Evolutionary conservation across 2,113 vertebrate genomes (phyloP).

Genomic region (Megaleporinus macrocephalus): DNA sequence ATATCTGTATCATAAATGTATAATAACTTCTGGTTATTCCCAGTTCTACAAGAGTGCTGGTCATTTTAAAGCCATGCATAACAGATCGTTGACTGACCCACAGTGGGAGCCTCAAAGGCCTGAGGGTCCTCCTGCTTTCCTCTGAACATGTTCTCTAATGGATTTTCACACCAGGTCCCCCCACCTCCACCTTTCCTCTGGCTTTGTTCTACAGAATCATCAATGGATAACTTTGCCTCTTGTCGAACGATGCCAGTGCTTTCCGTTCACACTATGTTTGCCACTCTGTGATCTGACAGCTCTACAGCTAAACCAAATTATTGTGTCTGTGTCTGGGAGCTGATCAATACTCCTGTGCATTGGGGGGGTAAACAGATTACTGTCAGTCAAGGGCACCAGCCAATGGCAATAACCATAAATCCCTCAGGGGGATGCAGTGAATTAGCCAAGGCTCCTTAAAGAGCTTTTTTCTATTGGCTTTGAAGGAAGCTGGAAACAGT

Average conservation of each 20-base stretch:
- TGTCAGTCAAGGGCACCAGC: slow-evolving; percentile 43
- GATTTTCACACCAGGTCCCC: not conserved
- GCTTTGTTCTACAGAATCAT: not conserved
- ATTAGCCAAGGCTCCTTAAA: slow-evolving; percentile 23
- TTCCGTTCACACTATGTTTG: not conserved
- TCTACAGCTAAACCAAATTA: slow-evolving; percentile 27
- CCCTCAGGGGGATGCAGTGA: not conserved
- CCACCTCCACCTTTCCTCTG: not conserved
- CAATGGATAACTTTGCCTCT: not conserved
- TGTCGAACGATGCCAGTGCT: not conserved
- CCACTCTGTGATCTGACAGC: not conserved
- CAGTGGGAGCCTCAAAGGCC: slow-evolving; percentile 18
- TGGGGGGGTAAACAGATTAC: slow-evolving; percentile 50
- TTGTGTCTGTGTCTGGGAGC: slow-evolving; percentile 25
- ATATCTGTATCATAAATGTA: too few species aligned
- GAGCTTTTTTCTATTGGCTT: slow-evolving; percentile 1
- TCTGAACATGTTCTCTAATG: slow-evolving; percentile 7
- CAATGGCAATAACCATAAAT: slow-evolving; percentile 50
- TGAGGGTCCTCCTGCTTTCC: not conserved
- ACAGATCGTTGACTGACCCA: slow-evolving; percentile 26
- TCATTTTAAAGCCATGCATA: slow-evolving; percentile 31
- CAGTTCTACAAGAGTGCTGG: not conserved
- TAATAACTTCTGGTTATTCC: too few species aligned
- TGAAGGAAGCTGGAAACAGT: not conserved
- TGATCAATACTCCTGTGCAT: slow-evolving; percentile 44